A percentile compares a stretch with the other conserved stretches of the same genome.
Evolutionary conservation across 2,888 invertebrate species (phyloP).

Genomic region (Bombylius discolor): DNA sequence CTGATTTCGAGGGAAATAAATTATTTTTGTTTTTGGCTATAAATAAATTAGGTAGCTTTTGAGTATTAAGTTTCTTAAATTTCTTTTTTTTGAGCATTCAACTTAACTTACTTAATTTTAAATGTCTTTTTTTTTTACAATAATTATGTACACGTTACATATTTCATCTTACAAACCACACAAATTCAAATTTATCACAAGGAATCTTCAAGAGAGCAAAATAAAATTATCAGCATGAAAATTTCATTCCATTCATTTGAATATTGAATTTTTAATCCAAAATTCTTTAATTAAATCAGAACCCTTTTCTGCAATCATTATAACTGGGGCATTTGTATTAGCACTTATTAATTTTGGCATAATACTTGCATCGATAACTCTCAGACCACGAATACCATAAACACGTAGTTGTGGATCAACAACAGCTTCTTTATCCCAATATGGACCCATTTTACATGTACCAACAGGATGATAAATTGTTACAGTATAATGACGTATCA

Average conservation of each 20-base stretch:
- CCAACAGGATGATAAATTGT: slow-evolving; percentile 81
- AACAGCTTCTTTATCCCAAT: slow-evolving; percentile 71
- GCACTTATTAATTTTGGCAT: slow-evolving; percentile 78
- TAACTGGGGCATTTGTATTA: slow-evolving; percentile 74
- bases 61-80: too few species aligned
- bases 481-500: slow-evolving; percentile 68
- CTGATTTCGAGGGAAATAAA: too few species aligned
- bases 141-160: too few species aligned
- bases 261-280: slow-evolving; percentile 51
- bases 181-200: too few species aligned
- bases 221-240: background rate
- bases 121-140: too few species aligned
- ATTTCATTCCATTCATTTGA: slow-evolving; percentile 10
- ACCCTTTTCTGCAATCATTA: slow-evolving; percentile 85
- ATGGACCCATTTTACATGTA: slow-evolving; percentile 81
- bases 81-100: too few species aligned
- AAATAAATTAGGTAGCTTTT: too few species aligned
- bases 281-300: slow-evolving; percentile 76
- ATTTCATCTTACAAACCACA: too few species aligned
- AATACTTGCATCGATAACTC: slow-evolving; percentile 74
- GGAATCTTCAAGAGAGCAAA: background rate
- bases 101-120: too few species aligned
- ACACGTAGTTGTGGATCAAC: slow-evolving; percentile 68
- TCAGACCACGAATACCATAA: slow-evolving; percentile 62
- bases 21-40: too few species aligned